Conservation (phyloP, 2,113 vertebrate genomes). For the Stomatorhinus ivindoensis region DNA sequence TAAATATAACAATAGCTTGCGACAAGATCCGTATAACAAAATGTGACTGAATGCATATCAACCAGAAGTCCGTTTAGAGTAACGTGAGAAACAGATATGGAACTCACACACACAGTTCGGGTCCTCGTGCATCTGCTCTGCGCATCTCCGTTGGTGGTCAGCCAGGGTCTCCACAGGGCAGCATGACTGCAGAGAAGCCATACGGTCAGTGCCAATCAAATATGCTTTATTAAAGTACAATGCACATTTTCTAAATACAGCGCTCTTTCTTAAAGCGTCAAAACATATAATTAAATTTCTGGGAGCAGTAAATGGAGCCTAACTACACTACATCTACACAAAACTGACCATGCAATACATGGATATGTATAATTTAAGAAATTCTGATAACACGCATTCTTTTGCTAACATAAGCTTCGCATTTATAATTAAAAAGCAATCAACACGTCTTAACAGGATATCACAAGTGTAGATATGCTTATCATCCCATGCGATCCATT, state of each 20-base stretch:
- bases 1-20: neutral
- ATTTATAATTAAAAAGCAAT: neutral
- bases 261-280: neutral
- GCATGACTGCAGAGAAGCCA: constrained; percentile 38
- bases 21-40: neutral
- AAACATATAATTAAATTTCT: neutral
- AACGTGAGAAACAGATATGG: neutral
- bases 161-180: constrained; percentile 73
- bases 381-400: neutral
- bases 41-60: neutral
- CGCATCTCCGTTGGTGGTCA: constrained; percentile 43
- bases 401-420: neutral
- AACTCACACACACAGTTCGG: constrained; percentile 52
- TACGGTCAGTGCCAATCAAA: constrained; percentile 20
- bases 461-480: neutral
- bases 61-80: neutral
- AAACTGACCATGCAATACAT: neutral
- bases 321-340: neutral
- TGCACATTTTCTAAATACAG: neutral
- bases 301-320: neutral
- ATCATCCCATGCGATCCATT: neutral
- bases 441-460: neutral
- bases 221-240: neutral
- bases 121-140: neutral
- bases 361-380: neutral